phyloP scores from a whole-genome alignment of 2,888 invertebrate species.

The Agonum fuliginosum region DNA sequence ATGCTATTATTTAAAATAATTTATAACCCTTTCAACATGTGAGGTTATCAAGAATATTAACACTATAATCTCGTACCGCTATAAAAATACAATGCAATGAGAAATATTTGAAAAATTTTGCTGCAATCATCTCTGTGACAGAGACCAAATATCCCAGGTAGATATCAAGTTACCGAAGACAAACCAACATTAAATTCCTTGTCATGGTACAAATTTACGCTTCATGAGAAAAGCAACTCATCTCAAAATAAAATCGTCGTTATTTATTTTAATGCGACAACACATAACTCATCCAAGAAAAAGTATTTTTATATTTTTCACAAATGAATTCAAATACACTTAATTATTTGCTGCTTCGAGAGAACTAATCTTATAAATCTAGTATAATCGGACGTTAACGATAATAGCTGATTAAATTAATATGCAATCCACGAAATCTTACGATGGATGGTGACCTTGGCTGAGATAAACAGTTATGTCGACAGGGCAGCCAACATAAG shows the following conservation, averaged over 20 bases:
- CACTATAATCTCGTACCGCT: not conserved
- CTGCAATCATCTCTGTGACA: not conserved
- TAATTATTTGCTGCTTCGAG: slow-evolving; percentile 49
- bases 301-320: slow-evolving; percentile 11
- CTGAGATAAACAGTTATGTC: slow-evolving; percentile 35
- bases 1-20: not conserved
- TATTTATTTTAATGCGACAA: slow-evolving; percentile 38
- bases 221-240: slow-evolving; percentile 21
- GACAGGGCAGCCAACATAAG: slow-evolving; percentile 8
- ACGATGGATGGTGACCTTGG: slow-evolving; percentile 44
- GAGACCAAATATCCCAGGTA: slow-evolving; percentile 6
- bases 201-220: slow-evolving; percentile 55
- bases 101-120: slow-evolving; percentile 45
- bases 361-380: slow-evolving; percentile 53
- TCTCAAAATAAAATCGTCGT: slow-evolving; percentile 22
- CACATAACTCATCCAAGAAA: slow-evolving; percentile 17
- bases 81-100: slow-evolving; percentile 33
- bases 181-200: slow-evolving; percentile 49
- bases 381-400: slow-evolving; percentile 56
- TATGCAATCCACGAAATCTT: slow-evolving; percentile 55
- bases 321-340: slow-evolving; percentile 18
- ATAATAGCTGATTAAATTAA: slow-evolving; percentile 58
- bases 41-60: slow-evolving; percentile 10
- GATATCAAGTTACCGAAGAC: slow-evolving; percentile 51
- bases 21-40: not conserved